Evolutionary conservation across 2,888 invertebrate genomes (phyloP).

Genomic region (Brassicogethes aeneus): DNA sequence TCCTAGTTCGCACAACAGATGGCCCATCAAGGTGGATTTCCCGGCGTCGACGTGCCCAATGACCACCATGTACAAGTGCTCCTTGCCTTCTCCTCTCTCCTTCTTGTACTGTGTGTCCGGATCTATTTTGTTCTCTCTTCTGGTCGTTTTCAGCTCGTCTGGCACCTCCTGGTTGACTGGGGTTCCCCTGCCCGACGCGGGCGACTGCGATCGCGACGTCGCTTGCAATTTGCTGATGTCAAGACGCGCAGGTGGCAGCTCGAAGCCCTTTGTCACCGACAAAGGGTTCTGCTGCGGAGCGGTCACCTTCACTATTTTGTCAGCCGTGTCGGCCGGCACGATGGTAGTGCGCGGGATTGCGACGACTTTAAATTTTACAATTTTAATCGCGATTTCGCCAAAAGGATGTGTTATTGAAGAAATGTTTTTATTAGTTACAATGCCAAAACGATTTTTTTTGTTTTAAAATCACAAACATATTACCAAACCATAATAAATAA

Average conservation of each 20-base stretch:
- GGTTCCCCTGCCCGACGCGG: conserved; percentile 52
- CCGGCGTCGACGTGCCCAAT: conserved; percentile 98
- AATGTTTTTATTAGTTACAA: too few relatives aligned
- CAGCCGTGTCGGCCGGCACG: neutral
- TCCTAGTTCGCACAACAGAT: conserved; percentile 77
- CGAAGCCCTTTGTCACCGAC: conserved; percentile 51
- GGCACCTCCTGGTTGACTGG: conserved; percentile 30
- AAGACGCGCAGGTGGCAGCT: conserved; percentile 36
- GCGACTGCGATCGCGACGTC: conserved; percentile 62
- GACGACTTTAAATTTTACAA: neutral
- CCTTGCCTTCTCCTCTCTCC: conserved; percentile 73
- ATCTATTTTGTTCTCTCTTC: conserved; percentile 49
- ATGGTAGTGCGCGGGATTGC: neutral
- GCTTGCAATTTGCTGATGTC: conserved; percentile 16
- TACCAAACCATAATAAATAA: too few relatives aligned
- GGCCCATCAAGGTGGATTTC: conserved; percentile 95
- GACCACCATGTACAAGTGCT: conserved; percentile 83
- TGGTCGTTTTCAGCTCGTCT: conserved; percentile 9
- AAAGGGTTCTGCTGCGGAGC: conserved; percentile 44
- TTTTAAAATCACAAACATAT: too few relatives aligned
- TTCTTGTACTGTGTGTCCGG: conserved; percentile 56
- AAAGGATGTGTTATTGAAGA: too few relatives aligned
- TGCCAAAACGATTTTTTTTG: too few relatives aligned
- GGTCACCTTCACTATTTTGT: conserved; percentile 27
- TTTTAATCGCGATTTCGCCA: too few relatives aligned